Evolutionary conservation across 2,113 vertebrate genomes (phyloP), one percentile per base, ranked within the genome.

Genomic region (Periophthalmus modestus): DNA sequence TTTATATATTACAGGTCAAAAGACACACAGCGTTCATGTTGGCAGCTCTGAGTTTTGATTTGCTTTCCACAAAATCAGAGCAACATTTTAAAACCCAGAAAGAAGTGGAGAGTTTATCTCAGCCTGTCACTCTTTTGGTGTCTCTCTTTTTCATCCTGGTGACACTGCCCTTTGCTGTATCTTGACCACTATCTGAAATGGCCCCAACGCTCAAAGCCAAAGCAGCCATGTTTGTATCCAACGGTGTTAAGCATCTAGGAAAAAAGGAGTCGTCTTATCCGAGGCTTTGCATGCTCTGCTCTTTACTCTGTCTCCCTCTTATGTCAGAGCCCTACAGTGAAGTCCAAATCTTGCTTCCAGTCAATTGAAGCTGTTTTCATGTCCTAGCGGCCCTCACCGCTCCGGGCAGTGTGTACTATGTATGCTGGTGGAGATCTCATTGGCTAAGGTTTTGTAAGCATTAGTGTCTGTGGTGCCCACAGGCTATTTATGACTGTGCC

Each of bases 311-410:
- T 65, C 71, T 18, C 54, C 48, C 59, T 80, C 71, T 78, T 76
- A 47, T 59, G 80, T 55, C 21, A 7, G n/a, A 55, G n/a, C 52
- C 52, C 19, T 55, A 55, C 52, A 55, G 52, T 83, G 77, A 34
- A 82, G 75, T 75, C 13, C 1, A 75, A 84, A 82, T 75, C 65
- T 80, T 84, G 71, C 81, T 87, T 86, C 85, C 77, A 84, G 88
- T 85, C 88, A 85, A 75, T 89, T 89, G 84, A 84, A 83, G 83
- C 75, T 54, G 69, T 88, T 90, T 86, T 80, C 78, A 79, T 77
- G 75, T 89, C 79, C 78, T 62, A 55, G 69, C 82, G 72, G 83
- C 75, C 74, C 46, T 46, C 13, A 1, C 69, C 13, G 66, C 88
- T 75, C 43, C 77, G 68, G 74, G 80, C 84, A n/a, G 46, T 52